Base-by-base conservation (phyloP, 2,888 invertebrate species). In the Punctoribates punctum region DNA sequence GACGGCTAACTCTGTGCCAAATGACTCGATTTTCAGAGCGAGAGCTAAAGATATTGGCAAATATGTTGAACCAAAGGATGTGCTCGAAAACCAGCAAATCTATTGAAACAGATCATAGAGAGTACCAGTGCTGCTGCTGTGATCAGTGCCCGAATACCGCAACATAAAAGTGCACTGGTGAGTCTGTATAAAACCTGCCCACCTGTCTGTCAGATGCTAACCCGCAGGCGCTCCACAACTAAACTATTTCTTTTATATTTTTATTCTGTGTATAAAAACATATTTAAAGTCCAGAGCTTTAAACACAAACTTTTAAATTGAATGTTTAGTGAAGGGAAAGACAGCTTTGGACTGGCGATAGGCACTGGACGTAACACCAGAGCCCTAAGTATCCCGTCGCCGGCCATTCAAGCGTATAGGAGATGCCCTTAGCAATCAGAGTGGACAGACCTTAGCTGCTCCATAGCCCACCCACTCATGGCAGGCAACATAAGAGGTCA, bases 151-250 rank as follows among this genome's bases (percentile, higher is more conserved):
- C 42, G 13, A 67, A 67, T 67, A 67, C 67, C 67, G 42, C 67
- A 67, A 67, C 38, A 42, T 42, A 29, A 1, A 1, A 57, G 9
- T 11, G 27, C 29, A 17, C 29, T 60, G 27, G 8, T n/a, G 23
- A 57, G 17, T 13, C 51, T 51, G 20, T 20, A n/a, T 54, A 54
- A 65, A 34, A 67, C 67, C 67, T 67, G 67, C 67, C 67, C 67
- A 67, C 67, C 67, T 67, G 67, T 67, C 67, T 67, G 29, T 67
- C 67, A 67, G 67, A 67, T 67, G 67, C 67, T 42, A 67, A 67
- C 67, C 67, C 67, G 67, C 67, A 67, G 67, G 67, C 67, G 67
- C 67, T 67, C 20, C 34, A 60, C 60, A 60, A 60, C 60, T 60
- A 60, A 60, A 60, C 60, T 23, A 60, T 29, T 60, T 60, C 60